These are phyloP conservation scores for Manacus vitellinus DNA, from an alignment of 2,113 vertebrate species.

Conservation along the genomic window DNA sequence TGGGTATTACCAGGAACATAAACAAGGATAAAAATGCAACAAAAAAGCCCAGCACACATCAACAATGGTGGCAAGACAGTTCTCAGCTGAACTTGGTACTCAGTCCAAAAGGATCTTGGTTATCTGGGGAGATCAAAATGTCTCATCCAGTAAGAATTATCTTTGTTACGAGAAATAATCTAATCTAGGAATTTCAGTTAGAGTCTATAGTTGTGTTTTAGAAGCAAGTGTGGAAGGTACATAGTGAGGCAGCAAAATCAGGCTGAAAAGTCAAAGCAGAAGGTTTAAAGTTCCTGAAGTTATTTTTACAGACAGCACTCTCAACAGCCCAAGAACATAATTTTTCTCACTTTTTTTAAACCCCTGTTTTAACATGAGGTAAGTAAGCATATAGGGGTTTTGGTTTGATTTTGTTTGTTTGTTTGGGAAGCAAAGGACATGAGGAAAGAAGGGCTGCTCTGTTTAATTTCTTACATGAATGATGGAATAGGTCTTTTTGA, in stretches of 20 bases:
- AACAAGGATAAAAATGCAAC: neutral
- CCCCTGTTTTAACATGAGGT: neutral
- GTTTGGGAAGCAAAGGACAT: neutral
- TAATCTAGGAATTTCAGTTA: neutral
- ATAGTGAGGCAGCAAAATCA: neutral
- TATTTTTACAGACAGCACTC: neutral
- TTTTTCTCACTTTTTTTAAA: neutral
- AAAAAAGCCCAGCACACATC: neutral
- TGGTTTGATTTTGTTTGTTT: neutral
- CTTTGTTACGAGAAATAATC: neutral
- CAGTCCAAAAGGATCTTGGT: neutral
- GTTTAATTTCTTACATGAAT: neutral
- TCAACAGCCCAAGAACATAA: neutral
- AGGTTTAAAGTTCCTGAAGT: neutral
- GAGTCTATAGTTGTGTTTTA: neutral
- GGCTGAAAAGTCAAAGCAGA: neutral
- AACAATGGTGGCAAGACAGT: neutral
- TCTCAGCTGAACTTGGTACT: neutral
- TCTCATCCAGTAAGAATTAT: neutral
- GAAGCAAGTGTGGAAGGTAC: neutral
- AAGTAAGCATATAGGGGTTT: fast-evolving
- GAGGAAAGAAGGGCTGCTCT: neutral
- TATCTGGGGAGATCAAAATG: neutral
- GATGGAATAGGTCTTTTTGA: neutral
- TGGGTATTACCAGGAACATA: neutral